Conservation (phyloP, 2,888 invertebrate genomes). For the Morpho deidamia region DNA sequence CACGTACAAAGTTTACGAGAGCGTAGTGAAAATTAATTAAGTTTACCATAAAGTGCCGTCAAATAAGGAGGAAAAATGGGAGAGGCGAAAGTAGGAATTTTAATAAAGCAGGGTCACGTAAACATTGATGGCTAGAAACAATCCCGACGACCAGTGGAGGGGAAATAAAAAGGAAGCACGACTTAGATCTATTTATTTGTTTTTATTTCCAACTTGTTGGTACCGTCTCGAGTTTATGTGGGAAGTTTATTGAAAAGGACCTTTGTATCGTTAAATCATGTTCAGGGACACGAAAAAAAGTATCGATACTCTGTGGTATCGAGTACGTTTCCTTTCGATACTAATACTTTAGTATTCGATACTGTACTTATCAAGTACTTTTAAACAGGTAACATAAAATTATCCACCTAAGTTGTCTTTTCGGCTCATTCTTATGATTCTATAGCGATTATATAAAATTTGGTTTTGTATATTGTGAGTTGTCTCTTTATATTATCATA, state of each 20-base stretch:
- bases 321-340: too few relatives aligned
- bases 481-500: too few relatives aligned
- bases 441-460: too few relatives aligned
- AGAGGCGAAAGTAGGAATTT: conserved; percentile 59
- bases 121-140: conserved; percentile 50
- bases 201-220: conserved; percentile 30
- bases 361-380: too few relatives aligned
- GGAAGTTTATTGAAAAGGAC: conserved; percentile 28
- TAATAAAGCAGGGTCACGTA: conserved; percentile 69
- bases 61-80: conserved; percentile 47
- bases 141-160: conserved; percentile 25
- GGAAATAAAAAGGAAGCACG: conserved; percentile 25
- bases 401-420: too few relatives aligned
- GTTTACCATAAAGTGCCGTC: conserved; percentile 39
- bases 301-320: too few relatives aligned
- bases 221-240: conserved; percentile 23
- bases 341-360: too few relatives aligned
- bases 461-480: too few relatives aligned
- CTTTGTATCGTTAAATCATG: conserved; percentile 8
- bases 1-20: conserved; percentile 28
- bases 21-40: conserved; percentile 62
- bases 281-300: too few relatives aligned
- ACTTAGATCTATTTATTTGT: conserved; percentile 34
- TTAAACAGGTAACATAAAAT: too few relatives aligned
- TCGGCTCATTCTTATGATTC: too few relatives aligned